Evolutionary conservation across 2,797 vertebrate genomes (phyloP).

Genomic region (Okamejei kenojei): DNA sequence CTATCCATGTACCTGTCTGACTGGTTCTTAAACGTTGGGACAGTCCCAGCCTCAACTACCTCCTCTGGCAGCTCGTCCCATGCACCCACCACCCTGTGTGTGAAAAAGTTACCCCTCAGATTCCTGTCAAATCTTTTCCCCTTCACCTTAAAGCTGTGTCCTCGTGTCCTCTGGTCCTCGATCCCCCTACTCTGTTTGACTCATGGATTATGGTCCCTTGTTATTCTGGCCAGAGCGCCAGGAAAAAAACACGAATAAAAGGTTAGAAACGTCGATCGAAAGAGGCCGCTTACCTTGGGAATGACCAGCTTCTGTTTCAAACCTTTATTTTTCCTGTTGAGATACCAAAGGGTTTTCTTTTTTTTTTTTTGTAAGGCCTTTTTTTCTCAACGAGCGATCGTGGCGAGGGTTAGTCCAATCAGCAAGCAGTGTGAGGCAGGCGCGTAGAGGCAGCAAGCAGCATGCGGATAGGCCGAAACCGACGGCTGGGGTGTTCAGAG

Average conservation of each 20-base stretch:
- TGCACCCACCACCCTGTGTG: no score
- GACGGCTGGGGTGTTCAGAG: neutral
- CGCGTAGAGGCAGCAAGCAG: constrained; percentile 41
- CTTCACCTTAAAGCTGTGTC: no score
- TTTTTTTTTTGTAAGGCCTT: constrained; percentile 43
- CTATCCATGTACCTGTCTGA: no score
- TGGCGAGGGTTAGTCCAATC: constrained; percentile 52
- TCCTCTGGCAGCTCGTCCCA: no score
- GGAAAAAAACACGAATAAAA: neutral
- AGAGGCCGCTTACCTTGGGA: constrained; percentile 74
- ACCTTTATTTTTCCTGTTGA: constrained; percentile 80
- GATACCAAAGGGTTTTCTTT: constrained; percentile 49
- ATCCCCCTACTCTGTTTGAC: no score
- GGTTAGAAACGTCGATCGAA: neutral
- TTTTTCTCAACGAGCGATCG: neutral
- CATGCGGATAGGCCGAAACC: neutral
- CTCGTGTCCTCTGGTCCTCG: no score
- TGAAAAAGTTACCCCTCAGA: no score
- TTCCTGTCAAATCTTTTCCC: no score
- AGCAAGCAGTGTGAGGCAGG: constrained; percentile 49
- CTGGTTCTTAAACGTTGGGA: no score
- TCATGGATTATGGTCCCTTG: neutral
- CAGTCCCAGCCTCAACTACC: no score
- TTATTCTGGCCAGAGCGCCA: neutral
- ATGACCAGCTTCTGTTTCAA: constrained; percentile 84